These are phyloP conservation scores for Varanus komodoensis DNA, from an alignment of 2,113 vertebrate genomes.

Conservation along the genomic window DNA sequence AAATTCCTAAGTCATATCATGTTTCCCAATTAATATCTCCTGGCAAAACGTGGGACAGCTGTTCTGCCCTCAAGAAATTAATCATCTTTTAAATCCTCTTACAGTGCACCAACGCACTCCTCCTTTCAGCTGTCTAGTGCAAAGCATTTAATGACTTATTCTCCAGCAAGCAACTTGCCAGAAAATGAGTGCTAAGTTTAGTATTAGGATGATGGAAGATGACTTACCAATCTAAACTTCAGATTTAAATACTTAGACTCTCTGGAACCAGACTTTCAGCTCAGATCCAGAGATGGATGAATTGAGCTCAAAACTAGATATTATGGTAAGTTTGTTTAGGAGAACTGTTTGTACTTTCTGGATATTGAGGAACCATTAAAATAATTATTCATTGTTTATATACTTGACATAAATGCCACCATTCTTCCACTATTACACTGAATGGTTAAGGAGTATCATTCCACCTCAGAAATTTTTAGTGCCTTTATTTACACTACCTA, in stretches of 20 bases:
- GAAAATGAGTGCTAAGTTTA: constrained; percentile 31
- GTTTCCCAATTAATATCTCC: constrained; percentile 68
- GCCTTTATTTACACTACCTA: neutral
- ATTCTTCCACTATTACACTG: fast-evolving
- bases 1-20: constrained; percentile 61
- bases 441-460: neutral
- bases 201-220: constrained; percentile 22
- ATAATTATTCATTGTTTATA: neutral
- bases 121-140: constrained; percentile 65
- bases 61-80: constrained; percentile 68
- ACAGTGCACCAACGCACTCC: constrained; percentile 44
- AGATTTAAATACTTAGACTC: neutral
- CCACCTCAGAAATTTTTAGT: neutral
- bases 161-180: constrained; percentile 45
- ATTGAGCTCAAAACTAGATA: neutral
- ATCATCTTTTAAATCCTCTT: constrained; percentile 65
- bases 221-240: constrained; percentile 29
- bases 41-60: constrained; percentile 64
- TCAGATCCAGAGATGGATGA: fast-evolving
- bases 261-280: constrained; percentile 11
- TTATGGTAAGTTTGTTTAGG: neutral
- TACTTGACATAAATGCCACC: neutral
- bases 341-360: neutral
- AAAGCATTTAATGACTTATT: constrained; percentile 61
- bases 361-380: constrained; percentile 19